A percentile compares a stretch with the other conserved stretches of the same genome.
phyloP scores from a whole-genome alignment of 2,797 vertebrate genomes.

The Apogon hyalosoma region DNA sequence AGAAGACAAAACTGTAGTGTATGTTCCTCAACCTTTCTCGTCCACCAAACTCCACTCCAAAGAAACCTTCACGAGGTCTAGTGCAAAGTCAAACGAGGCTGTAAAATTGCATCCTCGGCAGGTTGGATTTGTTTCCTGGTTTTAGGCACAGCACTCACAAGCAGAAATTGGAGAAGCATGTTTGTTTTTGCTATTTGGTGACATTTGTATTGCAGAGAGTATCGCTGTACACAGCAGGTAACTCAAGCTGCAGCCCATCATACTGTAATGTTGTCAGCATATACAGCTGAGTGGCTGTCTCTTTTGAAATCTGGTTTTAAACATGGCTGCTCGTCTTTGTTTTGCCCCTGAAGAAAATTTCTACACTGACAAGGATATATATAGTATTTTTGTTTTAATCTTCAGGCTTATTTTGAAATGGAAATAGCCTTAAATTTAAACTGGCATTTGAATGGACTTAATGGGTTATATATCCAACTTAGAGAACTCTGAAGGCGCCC shows the following conservation, averaged over 20 bases:
- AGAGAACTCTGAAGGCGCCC: background rate
- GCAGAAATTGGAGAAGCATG: background rate
- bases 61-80: background rate
- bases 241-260: conserved; percentile 7
- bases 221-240: background rate
- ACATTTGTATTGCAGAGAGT: conserved; percentile 20
- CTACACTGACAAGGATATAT: background rate
- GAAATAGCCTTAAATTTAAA: conserved; percentile 25
- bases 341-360: conserved; percentile 20
- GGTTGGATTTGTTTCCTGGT: background rate
- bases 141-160: background rate
- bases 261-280: conserved; percentile 14
- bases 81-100: background rate
- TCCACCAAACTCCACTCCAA: no score
- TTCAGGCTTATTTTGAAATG: conserved; percentile 5
- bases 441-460: conserved; percentile 6
- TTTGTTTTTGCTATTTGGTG: conserved; percentile 26
- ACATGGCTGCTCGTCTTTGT: conserved; percentile 6
- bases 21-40: no score
- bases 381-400: conserved; percentile 16
- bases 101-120: conserved; percentile 1
- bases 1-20: no score
- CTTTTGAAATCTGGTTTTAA: conserved; percentile 9
- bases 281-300: background rate
- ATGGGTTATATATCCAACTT: conserved; percentile 11